Percentiles rank a stretch among this genome's conserved stretches.
Conservation (phyloP, 2,113 vertebrate genomes). For the Platysteira castanea region DNA sequence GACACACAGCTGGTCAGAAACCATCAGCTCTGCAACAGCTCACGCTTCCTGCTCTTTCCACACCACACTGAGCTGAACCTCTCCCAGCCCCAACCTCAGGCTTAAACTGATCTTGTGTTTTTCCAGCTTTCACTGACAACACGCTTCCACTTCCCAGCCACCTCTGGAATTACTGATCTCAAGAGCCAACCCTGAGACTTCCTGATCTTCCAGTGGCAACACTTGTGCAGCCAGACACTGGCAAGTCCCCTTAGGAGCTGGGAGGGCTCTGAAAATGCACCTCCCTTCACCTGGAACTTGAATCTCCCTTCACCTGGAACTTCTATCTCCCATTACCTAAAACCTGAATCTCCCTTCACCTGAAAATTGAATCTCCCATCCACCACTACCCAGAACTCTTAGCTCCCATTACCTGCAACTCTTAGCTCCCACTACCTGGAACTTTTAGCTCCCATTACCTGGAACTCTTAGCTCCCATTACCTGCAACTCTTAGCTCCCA, state of each 20-base stretch:
- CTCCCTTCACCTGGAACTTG: background rate
- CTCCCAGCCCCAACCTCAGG: background rate
- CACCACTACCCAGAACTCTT: background rate
- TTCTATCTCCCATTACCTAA: background rate
- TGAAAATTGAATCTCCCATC: background rate
- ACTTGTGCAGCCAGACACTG: background rate
- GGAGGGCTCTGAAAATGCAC: background rate
- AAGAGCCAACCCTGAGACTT: background rate
- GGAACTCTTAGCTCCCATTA: background rate
- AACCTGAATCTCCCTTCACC: background rate
- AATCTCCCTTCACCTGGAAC: background rate
- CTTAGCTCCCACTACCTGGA: too few species aligned
- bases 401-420: background rate
- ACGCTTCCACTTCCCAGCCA: background rate
- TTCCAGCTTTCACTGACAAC: background rate
- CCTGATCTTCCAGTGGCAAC: background rate
- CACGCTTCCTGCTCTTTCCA: background rate
- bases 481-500: constrained; percentile 86
- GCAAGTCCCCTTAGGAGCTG: background rate
- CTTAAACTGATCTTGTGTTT: background rate
- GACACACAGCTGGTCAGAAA: background rate
- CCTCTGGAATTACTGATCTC: background rate
- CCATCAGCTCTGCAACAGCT: background rate
- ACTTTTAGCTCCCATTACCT: background rate
- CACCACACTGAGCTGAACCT: too few species aligned